A percentile compares a stretch with the other conserved stretches of the same genome.
phyloP scores from a whole-genome alignment of 2,113 vertebrate species.

The Bostrychus sinensis region DNA sequence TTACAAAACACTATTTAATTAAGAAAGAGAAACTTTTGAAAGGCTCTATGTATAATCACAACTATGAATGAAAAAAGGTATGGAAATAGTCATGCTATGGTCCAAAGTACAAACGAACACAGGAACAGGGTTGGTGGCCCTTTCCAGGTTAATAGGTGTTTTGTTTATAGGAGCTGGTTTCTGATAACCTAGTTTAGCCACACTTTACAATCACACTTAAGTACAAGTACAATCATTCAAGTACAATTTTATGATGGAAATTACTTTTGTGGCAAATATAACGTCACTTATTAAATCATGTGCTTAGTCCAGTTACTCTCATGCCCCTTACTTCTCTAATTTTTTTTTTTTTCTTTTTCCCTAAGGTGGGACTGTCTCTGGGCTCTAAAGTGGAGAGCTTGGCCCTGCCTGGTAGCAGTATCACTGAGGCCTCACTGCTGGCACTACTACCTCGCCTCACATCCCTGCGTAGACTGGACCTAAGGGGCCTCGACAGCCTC shows the following conservation, averaged over 20 bases:
- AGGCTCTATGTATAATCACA: too few relatives aligned
- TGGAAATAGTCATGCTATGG: not conserved
- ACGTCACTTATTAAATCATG: not conserved
- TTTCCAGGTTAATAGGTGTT: not conserved
- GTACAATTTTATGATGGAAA: slow-evolving; percentile 1
- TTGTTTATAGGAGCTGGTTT: not conserved
- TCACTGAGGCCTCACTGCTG: slow-evolving; percentile 81
- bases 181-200: not conserved
- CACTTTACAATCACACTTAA: slow-evolving; percentile 1
- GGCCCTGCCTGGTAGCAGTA: slow-evolving; percentile 79
- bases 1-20: not conserved
- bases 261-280: not conserved
- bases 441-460: slow-evolving; percentile 80
- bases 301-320: not conserved
- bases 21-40: not conserved
- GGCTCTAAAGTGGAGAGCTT: slow-evolving; percentile 80
- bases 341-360: not conserved
- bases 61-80: too few relatives aligned
- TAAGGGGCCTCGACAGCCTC: slow-evolving; percentile 85
- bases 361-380: slow-evolving; percentile 67
- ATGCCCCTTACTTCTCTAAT: not conserved
- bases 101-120: slow-evolving; percentile 27
- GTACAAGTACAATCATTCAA: too few relatives aligned
- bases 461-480: slow-evolving; percentile 77
- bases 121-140: not conserved